These are phyloP conservation scores for Hippocampus guttulatus DNA, from an alignment of 2,113 vertebrate species.

Conservation along the genomic window DNA sequence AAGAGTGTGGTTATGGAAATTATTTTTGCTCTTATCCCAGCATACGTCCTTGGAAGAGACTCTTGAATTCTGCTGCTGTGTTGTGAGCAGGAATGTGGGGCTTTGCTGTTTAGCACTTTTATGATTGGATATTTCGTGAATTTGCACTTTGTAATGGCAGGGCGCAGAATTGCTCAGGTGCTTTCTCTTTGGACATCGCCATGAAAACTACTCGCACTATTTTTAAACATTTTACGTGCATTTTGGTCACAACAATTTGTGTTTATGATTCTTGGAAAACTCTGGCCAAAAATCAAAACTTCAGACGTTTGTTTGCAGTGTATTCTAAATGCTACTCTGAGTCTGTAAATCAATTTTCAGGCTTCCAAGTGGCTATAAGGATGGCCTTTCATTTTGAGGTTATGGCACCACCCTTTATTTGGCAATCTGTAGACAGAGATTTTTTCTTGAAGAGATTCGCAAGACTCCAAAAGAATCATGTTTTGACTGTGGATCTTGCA, in stretches of 20 bases:
- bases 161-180: background rate
- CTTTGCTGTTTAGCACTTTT: background rate
- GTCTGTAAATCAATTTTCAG: background rate
- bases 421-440: background rate
- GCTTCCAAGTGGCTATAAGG: background rate
- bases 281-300: background rate
- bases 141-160: conserved; percentile 16
- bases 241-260: background rate
- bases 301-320: background rate
- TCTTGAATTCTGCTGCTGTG: background rate
- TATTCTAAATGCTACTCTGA: background rate
- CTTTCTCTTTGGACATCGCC: background rate
- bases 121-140: background rate
- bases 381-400: background rate
- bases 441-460: background rate
- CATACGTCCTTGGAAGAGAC: background rate
- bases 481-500: background rate
- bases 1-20: background rate
- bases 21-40: too few species aligned
- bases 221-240: background rate
- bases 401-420: background rate
- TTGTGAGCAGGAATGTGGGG: background rate
- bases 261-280: background rate
- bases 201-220: background rate
- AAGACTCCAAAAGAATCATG: background rate